A percentile compares a stretch with the other conserved stretches of the same genome.
phyloP scores from a whole-genome alignment of 2,797 vertebrate species.

The Falco biarmicus region DNA sequence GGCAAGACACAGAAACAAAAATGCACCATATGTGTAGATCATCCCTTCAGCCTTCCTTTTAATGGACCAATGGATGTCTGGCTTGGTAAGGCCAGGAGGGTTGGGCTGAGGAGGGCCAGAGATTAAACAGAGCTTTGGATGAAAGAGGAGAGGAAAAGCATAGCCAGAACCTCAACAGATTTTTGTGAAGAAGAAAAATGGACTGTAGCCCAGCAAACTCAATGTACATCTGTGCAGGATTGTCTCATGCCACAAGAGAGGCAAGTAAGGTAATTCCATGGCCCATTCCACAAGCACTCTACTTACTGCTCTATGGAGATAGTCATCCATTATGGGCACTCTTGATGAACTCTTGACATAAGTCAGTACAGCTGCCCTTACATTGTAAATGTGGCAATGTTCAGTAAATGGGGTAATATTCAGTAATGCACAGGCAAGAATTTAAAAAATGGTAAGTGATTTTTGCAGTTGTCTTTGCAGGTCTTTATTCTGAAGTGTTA shows the following conservation, averaged over 20 bases:
- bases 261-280: neutral
- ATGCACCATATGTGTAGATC: neutral
- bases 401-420: neutral
- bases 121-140: neutral
- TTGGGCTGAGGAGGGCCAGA: neutral
- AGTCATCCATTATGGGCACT: neutral
- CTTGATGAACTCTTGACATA: neutral
- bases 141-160: neutral
- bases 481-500: neutral
- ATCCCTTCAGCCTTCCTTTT: neutral
- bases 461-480: neutral
- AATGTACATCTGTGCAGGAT: neutral
- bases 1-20: neutral
- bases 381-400: neutral
- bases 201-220: neutral
- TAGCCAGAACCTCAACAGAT: neutral
- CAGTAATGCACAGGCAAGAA: neutral
- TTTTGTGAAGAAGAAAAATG: neutral
- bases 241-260: neutral
- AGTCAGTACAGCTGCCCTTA: neutral
- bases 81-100: neutral
- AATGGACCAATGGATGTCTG: neutral
- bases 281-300: neutral
- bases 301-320: neutral
- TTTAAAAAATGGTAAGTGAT: neutral